Evolutionary conservation across 2,888 invertebrate genomes (phyloP).

Genomic region (Callyntrura sp.): DNA sequence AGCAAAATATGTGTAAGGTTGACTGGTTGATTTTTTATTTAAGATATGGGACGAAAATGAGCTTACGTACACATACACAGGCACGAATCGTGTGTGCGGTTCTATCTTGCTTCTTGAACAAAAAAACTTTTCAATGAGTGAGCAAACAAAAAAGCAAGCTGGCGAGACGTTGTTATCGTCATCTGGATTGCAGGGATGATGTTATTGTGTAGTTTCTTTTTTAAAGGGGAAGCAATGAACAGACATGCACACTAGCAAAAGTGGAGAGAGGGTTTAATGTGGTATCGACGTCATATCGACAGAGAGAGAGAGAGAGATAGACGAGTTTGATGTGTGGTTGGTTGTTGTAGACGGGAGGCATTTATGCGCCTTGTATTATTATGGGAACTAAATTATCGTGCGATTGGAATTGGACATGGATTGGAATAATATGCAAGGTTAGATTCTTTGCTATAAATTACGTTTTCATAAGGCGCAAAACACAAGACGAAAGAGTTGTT

Average conservation of each 20-base stretch:
- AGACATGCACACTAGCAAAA: conserved; percentile 36
- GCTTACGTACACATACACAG: neutral
- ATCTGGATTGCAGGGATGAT: conserved; percentile 54
- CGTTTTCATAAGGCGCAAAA: conserved; percentile 11
- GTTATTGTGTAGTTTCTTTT: conserved; percentile 21
- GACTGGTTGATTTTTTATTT: conserved; percentile 64
- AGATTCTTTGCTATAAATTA: conserved; percentile 6
- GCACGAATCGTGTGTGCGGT: conserved; percentile 32
- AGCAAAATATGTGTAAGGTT: conserved; percentile 64
- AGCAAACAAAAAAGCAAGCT: conserved; percentile 73
- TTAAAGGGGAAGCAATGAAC: conserved; percentile 39
- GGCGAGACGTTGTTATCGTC: conserved; percentile 65
- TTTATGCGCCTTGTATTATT: conserved; percentile 25
- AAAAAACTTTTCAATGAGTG: conserved; percentile 69
- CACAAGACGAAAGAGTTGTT: neutral
- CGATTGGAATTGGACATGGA: neutral
- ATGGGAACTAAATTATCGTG: conserved; percentile 3
- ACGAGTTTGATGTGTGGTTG: neutral
- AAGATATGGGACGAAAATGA: conserved; percentile 26
- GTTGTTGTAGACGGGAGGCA: neutral
- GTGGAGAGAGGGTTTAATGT: conserved; percentile 28
- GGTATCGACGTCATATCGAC: conserved; percentile 1
- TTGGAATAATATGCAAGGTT: conserved; percentile 25
- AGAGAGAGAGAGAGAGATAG: conserved; percentile 30
- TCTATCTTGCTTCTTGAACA: conserved; percentile 17